phyloP scores from a whole-genome alignment of 2,888 invertebrate species.

The Atherix ibis region DNA sequence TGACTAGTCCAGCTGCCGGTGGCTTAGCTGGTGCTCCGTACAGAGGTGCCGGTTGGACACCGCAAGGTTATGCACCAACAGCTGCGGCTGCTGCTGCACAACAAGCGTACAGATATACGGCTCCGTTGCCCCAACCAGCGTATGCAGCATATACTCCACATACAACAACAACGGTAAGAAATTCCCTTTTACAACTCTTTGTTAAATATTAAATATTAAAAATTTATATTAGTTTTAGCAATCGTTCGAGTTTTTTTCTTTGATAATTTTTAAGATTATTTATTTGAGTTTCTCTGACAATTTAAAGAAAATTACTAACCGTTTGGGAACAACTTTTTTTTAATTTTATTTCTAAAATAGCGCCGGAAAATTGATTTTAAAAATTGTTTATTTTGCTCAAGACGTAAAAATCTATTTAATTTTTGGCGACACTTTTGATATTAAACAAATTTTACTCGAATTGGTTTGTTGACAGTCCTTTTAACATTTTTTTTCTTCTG shows the following conservation, averaged over 20 bases:
- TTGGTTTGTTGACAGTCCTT: too few relatives aligned
- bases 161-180: slow-evolving; percentile 31
- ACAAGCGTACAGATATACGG: slow-evolving; percentile 32
- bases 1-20: slow-evolving; percentile 34
- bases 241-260: too few relatives aligned
- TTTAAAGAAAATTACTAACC: too few relatives aligned
- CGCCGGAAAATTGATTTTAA: too few relatives aligned
- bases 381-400: too few relatives aligned
- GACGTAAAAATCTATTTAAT: too few relatives aligned
- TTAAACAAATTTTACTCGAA: too few relatives aligned
- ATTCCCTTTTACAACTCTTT: slow-evolving; percentile 1
- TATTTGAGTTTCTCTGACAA: too few relatives aligned
- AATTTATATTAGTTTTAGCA: neutral
- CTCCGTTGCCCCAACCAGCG: slow-evolving; percentile 32
- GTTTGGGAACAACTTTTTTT: too few relatives aligned
- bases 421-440: too few relatives aligned
- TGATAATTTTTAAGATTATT: neutral
- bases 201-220: neutral
- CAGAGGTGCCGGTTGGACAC: slow-evolving; percentile 33
- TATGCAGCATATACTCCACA: slow-evolving; percentile 34
- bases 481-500: too few relatives aligned
- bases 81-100: slow-evolving; percentile 29
- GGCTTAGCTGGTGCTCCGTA: slow-evolving; percentile 32
- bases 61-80: slow-evolving; percentile 32
- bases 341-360: too few relatives aligned